Evolutionary conservation across 1,140 invertebrate species (phyloP).

Genomic region (Sinella curviseta): DNA sequence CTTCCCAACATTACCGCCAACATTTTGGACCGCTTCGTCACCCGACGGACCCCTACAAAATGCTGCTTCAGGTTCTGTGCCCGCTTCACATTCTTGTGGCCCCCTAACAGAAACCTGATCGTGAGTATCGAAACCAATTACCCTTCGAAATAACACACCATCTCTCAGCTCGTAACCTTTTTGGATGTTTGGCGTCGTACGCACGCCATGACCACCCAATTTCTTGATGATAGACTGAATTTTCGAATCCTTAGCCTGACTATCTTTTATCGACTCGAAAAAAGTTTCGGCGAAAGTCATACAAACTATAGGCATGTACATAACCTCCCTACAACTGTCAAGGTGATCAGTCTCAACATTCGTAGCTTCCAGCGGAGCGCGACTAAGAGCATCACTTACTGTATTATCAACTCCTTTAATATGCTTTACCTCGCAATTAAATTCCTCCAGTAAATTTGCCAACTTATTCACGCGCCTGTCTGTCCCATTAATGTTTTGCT

Average conservation of each 20-base stretch:
- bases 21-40: not conserved
- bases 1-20: too few species aligned
- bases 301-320: not conserved
- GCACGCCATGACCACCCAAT: not conserved
- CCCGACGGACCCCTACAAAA: not conserved
- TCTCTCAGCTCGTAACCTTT: not conserved
- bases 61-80: not conserved
- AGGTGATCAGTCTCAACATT: conserved; percentile 24
- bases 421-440: conserved; percentile 48
- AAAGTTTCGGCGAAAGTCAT: not conserved
- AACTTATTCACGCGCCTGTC: conserved; percentile 21
- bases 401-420: conserved; percentile 50
- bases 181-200: not conserved
- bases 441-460: conserved; percentile 38
- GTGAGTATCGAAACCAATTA: not conserved
- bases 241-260: not conserved
- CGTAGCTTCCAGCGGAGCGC: conserved; percentile 36
- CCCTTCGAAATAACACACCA: not conserved
- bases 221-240: not conserved
- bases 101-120: not conserved
- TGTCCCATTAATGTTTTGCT: not conserved
- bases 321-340: not conserved
- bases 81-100: not conserved
- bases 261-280: not conserved
- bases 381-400: conserved; percentile 31